Percentiles rank a stretch among this genome's conserved stretches.
These are phyloP conservation scores for Mastomys natalensis DNA, from an alignment of 2,113 vertebrate genomes.

Conservation along the genomic window DNA sequence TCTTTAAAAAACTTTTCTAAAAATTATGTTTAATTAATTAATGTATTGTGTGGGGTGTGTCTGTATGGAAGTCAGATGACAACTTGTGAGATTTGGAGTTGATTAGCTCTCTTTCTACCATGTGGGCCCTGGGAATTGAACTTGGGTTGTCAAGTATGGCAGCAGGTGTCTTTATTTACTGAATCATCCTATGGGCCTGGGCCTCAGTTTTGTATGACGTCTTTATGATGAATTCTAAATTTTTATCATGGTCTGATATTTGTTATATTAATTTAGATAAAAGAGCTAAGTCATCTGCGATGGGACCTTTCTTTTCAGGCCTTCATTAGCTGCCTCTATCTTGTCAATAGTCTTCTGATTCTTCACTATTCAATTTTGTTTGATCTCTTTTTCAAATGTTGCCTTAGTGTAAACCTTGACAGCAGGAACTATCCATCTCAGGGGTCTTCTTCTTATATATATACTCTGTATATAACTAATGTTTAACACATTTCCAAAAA, in stretches of 20 bases:
- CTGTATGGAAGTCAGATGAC: neutral
- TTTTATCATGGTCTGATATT: slow-evolving; percentile 16
- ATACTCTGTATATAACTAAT: neutral
- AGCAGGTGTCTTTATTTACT: too few relatives aligned
- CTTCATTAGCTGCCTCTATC: neutral
- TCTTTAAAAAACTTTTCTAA: neutral
- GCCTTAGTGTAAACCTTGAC: slow-evolving; percentile 46
- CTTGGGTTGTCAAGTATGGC: neutral
- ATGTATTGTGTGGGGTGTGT: neutral
- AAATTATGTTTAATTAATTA: neutral
- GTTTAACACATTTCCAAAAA: slow-evolving; percentile 34
- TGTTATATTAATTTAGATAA: neutral
- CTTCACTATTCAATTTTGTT: slow-evolving; percentile 3
- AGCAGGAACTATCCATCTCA: neutral
- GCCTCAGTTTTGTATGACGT: neutral
- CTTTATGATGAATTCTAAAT: slow-evolving; percentile 35
- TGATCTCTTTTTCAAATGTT: slow-evolving; percentile 25
- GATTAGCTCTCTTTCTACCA: neutral
- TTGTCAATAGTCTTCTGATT: neutral
- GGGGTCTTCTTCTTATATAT: slow-evolving; percentile 4
- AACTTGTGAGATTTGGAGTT: too few relatives aligned
- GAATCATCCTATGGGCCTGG: neutral
- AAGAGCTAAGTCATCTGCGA: neutral
- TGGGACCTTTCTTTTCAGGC: neutral
- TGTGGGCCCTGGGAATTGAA: neutral